Base-by-base conservation (phyloP, 2,888 invertebrate species). In the Leptogaster cylindrica region DNA sequence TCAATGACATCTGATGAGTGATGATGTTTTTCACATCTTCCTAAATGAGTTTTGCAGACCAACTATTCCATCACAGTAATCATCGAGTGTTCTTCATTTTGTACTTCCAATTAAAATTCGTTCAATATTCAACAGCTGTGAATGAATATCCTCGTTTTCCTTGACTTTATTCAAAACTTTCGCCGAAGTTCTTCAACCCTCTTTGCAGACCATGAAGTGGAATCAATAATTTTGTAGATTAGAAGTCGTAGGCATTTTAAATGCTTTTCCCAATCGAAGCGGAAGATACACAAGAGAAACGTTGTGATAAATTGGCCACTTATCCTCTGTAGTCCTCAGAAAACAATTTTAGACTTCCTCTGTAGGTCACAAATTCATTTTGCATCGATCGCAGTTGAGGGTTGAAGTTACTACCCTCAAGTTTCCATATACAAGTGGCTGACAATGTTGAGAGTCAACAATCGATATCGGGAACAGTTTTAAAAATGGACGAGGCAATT, bases 271-370 rank as follows among this genome's bases (percentile, higher is more conserved):
- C 23, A 23, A 46, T 46, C 23, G 23, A 23, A 25, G 46, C 20
- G 23, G 23, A 46, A 46, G 46, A 46, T 46, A 23, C 46, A 46
- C 23, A 20, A 20, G 46, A 20, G 46, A 25, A 46, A 25, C 10
- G 46, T 25, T 23, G 46, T 46, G 20, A 46, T 46, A 46, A 20
- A 46, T 46, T 46, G 46, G 46, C 46, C 46, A 46, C 46, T 46
- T 46, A 46, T 46, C 46, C 46, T 10, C 46, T 46, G 46, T 46
- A 46, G 46, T 46, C 46, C 46, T 46, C 46, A 46, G 46, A 46
- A 46, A 46, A 46, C 46, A 46, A 46, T 46, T 46, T 46, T 25
- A 46, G 46, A 46, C 46, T 46, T 46, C 46, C 46, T 46, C 46
- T 46, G 46, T 46, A 46, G 46, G 46, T 46, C 46, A 46, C 20